Evolutionary conservation across 2,113 vertebrate genomes (phyloP), one percentile per base, ranked within the genome.

Genomic region (Cygnus atratus): DNA sequence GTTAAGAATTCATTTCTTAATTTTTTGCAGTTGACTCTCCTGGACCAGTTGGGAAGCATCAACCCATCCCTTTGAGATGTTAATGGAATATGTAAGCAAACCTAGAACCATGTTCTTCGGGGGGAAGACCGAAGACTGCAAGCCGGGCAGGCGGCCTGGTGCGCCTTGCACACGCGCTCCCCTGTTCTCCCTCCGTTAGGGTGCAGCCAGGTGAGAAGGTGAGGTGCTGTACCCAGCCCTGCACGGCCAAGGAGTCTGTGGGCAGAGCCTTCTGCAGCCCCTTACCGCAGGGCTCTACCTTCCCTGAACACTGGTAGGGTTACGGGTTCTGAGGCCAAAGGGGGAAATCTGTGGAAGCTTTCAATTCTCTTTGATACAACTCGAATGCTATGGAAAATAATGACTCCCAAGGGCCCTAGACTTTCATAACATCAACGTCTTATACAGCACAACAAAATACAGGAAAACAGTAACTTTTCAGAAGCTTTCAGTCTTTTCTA

Each of bases 141-240:
- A 67, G 63, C 21, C 13, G 31, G 52, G 65, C 8, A 41, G 37
- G 31, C 33, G 44, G 10, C 46, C 46, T 62, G 13, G 6, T 37
- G 4, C 1, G 10, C 44, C 37, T 44, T 0, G 1, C 33, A 21
- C 2, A 0, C 13, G 54, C 28, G 26, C 37, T 76, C 52, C 54
- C 14, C 14, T 41, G 29, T 48, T 48, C 11, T 44, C 29, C 11
- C 17, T 57, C 22, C 29, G 11, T 19, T 48, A 2, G 22, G 46
- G 59, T 2, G 20, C 12, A 11, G 59, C 9, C 39, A 44, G 39
- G 2, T 3, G 21, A 5, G 8, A 17, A 46, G n/a, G 50, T 37
- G 39, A 63, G 68, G 33, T 3, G 1, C n/a, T 33, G 31, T 26
- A 13, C n/a, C n/a, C 21, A 57, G 41, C 28, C 20, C 35, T 59